Evolutionary conservation across 2,113 vertebrate species (phyloP).

Genomic region (Lepus europaeus): DNA sequence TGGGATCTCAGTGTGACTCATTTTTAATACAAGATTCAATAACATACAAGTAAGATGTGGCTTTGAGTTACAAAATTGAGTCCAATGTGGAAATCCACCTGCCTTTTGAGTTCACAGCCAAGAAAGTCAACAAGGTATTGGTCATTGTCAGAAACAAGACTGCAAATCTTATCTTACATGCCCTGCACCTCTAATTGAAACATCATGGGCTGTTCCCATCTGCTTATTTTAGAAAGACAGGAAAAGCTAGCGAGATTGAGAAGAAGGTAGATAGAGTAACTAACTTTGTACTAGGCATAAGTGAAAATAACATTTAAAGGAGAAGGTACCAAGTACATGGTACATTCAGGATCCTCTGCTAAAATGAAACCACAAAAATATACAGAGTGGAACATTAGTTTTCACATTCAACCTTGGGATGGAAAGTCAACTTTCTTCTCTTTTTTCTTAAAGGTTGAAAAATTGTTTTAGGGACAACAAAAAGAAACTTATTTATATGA

Average conservation of each 20-base stretch:
- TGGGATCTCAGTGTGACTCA: neutral
- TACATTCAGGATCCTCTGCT: neutral
- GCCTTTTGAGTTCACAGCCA: neutral
- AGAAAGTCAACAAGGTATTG: neutral
- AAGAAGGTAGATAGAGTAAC: constrained; percentile 4
- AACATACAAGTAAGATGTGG: neutral
- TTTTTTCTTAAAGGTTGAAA: constrained; percentile 21
- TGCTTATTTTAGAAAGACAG: neutral
- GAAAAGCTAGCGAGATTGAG: neutral
- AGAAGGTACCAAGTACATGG: neutral
- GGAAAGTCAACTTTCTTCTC: neutral
- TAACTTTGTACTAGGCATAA: neutral
- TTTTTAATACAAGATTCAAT: constrained; percentile 42
- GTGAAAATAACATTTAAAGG: constrained; percentile 10
- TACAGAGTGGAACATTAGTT: neutral
- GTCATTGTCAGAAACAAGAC: neutral
- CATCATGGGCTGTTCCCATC: neutral
- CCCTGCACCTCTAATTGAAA: neutral
- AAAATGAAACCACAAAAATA: constrained; percentile 50
- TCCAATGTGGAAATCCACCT: neutral
- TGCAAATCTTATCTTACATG: neutral
- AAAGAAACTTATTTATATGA: constrained; percentile 36
- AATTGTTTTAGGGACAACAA: constrained; percentile 37
- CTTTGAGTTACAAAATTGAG: neutral
- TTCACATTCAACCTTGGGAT: constrained; percentile 7